phyloP scores from a whole-genome alignment of 2,797 vertebrate genomes.

The Champsocephalus gunnari region DNA sequence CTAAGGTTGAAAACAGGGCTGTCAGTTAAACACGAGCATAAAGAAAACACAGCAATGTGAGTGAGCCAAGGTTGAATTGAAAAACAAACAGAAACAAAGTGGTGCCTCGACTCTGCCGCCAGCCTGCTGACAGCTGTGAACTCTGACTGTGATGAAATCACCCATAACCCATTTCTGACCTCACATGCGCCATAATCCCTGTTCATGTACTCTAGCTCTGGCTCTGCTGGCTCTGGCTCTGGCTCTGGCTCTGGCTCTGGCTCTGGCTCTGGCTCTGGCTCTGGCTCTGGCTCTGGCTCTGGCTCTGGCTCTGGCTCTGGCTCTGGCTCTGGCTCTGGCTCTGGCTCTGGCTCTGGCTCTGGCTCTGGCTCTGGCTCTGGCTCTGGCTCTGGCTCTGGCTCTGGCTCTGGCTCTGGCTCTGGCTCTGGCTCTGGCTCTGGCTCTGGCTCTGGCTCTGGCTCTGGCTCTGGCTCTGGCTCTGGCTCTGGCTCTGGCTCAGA shows the following conservation, averaged over 20 bases:
- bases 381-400: too few species aligned
- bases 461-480: too few species aligned
- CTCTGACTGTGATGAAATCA: conserved; percentile 44
- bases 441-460: too few species aligned
- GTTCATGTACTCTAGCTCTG: conserved; percentile 22
- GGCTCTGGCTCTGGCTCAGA: conserved; percentile 16
- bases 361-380: conserved; percentile 5
- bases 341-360: too few species aligned
- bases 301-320: too few species aligned
- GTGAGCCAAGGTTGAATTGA: background rate
- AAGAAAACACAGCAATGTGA: background rate
- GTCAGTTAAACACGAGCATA: conserved; percentile 17
- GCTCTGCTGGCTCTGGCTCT: background rate
- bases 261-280: too few species aligned
- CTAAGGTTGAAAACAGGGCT: conserved; percentile 25
- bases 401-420: too few species aligned
- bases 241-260: too few species aligned
- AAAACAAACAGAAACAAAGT: conserved; percentile 6
- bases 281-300: too few species aligned
- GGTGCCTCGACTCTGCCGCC: conserved; percentile 1
- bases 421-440: too few species aligned
- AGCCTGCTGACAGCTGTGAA: conserved; percentile 59
- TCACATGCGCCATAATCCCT: conserved; percentile 40
- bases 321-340: too few species aligned
- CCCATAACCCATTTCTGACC: conserved; percentile 32